Evolutionary conservation across 2,797 vertebrate genomes (phyloP), one percentile per base, ranked within the genome.

Genomic region (Sebastes hubbsi): DNA sequence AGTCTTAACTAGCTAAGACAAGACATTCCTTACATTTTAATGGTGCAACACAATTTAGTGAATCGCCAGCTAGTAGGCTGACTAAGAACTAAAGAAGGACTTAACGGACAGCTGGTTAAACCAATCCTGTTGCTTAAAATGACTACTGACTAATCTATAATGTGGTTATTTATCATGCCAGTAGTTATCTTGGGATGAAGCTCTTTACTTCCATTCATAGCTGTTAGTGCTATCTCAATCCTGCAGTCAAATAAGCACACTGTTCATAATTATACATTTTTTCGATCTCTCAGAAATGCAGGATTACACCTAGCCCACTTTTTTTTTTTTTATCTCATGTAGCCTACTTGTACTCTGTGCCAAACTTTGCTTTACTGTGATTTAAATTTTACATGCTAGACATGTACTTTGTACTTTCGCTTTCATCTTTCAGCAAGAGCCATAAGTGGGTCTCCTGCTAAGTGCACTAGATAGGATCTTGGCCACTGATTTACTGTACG

Each of bases 401-500:
- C 77, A 67, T 82, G 64, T 82, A 12, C 77, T 70, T 32, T 63
- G 66, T 82, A 8, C 80, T 69, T 38, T 63, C 25, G 54, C 89
- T 87, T 86, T 89, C 63, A 87, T 88, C 77, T 90, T 82, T 89
- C 81, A 80, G 61, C 75, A 68, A 68, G 71, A 82, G 74, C 71
- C 78, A 38, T 91, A 88, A 91, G 80, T 86, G 78, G 76, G 82
- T 87, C 87, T 91, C 64, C 77, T 75, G 69, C 38, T 92, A 89
- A 93, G 82, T 93, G 91, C 88, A 75, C 80, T 77, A 84, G 88
- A 90, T 88, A 86, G 67, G 77, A 77, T 88, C 80, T 88, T 69
- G 83, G 66, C 82, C 78, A 56, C 84, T 90, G 81, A 93, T 82
- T 90, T 89, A 88, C 81, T 77, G 88, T 74, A 85, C 82, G 78